Conservation (phyloP, 1,140 invertebrate species). For the Daktulosphaira vitifoliae region DNA sequence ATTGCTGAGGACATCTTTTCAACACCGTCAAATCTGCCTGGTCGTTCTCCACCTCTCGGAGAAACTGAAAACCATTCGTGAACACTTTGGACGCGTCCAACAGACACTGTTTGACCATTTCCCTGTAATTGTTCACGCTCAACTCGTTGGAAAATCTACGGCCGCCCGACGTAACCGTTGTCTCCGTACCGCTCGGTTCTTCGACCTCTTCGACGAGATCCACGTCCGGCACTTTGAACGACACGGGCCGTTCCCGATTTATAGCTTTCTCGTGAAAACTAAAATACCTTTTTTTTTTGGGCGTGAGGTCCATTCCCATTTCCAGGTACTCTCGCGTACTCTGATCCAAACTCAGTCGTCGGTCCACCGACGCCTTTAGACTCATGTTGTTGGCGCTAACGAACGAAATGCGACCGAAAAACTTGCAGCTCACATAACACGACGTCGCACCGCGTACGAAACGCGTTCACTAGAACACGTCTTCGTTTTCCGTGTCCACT, state of each 20-base stretch:
- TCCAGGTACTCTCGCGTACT: conserved; percentile 23
- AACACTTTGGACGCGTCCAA: conserved; percentile 59
- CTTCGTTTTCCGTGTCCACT: conserved; percentile 21
- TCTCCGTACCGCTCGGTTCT: conserved; percentile 3
- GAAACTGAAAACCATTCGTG: conserved; percentile 53
- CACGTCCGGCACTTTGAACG: neutral
- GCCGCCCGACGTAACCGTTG: conserved; percentile 57
- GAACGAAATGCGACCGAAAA: no score
- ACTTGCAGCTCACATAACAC: no score
- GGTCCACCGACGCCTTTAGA: neutral
- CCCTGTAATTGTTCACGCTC: conserved; percentile 61
- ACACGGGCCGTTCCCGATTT: neutral
- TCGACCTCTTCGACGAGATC: neutral
- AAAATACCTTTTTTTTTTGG: conserved; percentile 9
- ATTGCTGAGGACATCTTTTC: conserved; percentile 24
- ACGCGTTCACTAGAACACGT: neutral
- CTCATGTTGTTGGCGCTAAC: neutral
- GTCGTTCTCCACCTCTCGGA: conserved; percentile 60
- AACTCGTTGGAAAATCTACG: conserved; percentile 55
- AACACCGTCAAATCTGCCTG: conserved; percentile 46
- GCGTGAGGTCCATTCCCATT: conserved; percentile 30
- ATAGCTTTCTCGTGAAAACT: conserved; percentile 10
- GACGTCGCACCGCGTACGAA: neutral
- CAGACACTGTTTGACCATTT: conserved; percentile 58
- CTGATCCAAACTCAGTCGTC: neutral